These are phyloP conservation scores for Sphaeramia orbicularis DNA, from an alignment of 2,797 vertebrate species.

Conservation along the genomic window DNA sequence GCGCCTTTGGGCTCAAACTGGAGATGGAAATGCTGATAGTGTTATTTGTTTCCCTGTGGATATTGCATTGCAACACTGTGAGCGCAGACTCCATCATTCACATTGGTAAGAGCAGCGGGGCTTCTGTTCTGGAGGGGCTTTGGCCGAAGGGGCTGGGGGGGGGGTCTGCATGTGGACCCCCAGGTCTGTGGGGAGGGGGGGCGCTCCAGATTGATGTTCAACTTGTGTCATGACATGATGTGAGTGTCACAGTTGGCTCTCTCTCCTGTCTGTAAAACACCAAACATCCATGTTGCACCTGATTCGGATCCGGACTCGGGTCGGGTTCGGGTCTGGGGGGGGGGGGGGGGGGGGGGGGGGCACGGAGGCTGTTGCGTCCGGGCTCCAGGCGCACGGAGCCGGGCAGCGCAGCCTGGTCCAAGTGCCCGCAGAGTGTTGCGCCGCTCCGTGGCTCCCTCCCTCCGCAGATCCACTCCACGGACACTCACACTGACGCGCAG, in stretches of 20 bases:
- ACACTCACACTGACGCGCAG: constrained; percentile 36
- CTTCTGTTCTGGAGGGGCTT: too few species aligned
- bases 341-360: too few species aligned
- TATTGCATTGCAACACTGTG: constrained; percentile 93
- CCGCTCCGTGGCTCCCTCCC: constrained; percentile 4
- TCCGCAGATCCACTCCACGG: too few species aligned
- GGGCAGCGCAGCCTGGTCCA: constrained; percentile 40
- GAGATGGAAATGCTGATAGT: constrained; percentile 95
- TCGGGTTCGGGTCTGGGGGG: constrained; percentile 6
- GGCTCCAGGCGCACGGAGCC: constrained; percentile 34
- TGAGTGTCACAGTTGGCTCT: constrained; percentile 18
- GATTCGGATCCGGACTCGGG: constrained; percentile 47
- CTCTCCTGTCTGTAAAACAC: constrained; percentile 14
- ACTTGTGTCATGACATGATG: constrained; percentile 24
- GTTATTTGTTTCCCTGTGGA: constrained; percentile 93
- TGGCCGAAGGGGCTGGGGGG: too few species aligned
- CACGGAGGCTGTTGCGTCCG: constrained; percentile 61
- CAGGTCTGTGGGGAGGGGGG: too few species aligned
- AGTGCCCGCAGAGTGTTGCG: constrained; percentile 65
- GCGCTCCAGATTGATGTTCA: constrained; percentile 7
- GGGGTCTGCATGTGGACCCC: too few species aligned
- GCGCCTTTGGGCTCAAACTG: constrained; percentile 89
- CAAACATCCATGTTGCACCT: constrained; percentile 20
- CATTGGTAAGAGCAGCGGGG: constrained; percentile 99
- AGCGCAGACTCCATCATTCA: constrained; percentile 98